phyloP scores from a whole-genome alignment of 1,140 invertebrate species.

The Prorops nasuta region DNA sequence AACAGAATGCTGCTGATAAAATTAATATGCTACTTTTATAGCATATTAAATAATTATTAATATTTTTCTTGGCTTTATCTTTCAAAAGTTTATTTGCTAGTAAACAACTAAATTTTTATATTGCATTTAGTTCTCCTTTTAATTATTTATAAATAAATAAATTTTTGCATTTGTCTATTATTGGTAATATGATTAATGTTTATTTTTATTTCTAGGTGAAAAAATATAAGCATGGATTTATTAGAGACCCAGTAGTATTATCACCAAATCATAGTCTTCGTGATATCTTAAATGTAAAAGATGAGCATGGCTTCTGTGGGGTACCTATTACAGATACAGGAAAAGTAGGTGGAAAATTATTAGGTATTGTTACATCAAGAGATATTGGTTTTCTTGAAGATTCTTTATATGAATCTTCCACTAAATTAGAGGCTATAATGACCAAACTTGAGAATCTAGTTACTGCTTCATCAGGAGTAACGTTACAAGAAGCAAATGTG shows the following conservation, averaged over 20 bases:
- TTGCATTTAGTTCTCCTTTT: too few relatives aligned
- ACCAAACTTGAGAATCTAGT: conserved; percentile 84
- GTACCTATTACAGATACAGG: conserved; percentile 95
- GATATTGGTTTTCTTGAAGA: conserved; percentile 95
- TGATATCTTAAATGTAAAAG: conserved; percentile 89
- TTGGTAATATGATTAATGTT: too few relatives aligned
- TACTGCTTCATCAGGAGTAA: conserved; percentile 85
- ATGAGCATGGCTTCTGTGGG: conserved; percentile 93
- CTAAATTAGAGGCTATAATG: conserved; percentile 81
- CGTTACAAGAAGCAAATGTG: conserved; percentile 87
- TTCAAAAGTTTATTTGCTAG: too few relatives aligned
- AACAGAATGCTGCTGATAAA: too few relatives aligned
- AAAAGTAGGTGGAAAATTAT: conserved; percentile 85
- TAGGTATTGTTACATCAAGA: conserved; percentile 97
- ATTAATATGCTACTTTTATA: too few relatives aligned
- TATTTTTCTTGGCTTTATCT: too few relatives aligned
- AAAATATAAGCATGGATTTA: conserved; percentile 99
- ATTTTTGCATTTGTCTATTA: too few relatives aligned
- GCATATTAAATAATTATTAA: too few relatives aligned
- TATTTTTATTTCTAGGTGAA: conserved; percentile 82
- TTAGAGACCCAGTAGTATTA: conserved; percentile 91
- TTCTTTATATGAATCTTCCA: conserved; percentile 55
- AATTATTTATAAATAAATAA: too few relatives aligned
- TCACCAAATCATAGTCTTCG: conserved; percentile 79
- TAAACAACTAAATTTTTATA: too few relatives aligned